Base-by-base conservation (phyloP, 1,140 invertebrate genomes). In the Mesaphorura yosii region DNA sequence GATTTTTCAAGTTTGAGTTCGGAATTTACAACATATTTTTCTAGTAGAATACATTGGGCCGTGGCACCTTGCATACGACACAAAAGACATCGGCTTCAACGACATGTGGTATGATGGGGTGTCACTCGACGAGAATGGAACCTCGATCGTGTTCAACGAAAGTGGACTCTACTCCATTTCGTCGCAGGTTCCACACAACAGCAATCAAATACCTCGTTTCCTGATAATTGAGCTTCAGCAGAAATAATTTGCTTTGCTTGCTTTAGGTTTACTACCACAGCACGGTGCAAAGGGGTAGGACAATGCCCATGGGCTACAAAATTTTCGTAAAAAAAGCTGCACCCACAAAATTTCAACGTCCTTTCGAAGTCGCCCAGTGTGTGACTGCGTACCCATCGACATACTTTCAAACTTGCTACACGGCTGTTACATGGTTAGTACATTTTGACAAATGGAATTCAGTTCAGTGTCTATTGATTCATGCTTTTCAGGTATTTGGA, bases 21-120 rank as follows among this genome's bases (percentile, higher is more conserved):
- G 17, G 25, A 14, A 10, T 53, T 37, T n/a, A n/a, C n/a, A n/a
- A n/a, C 3, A 47, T 47, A 46, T 50, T 45, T 22, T 37, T 27
- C 37, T 54, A 57, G 59, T 58, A 61, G 59, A 61, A 55, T 42
- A 48, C 28, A 61, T 61, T 20, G 59, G 59, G 1, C 59, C 59
- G 2, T 61, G 59, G 59, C 53, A 55, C 34, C 22, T 61, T 2
- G 23, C 27, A 12, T 28, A 55, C 12, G 49, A 48, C 20, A 53
- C 52, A 14, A 26, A 22, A 1, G 40, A 52, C 7, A 40, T 58
- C 12, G 59, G 59, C 14, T 61, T 61, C 41, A 44, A 50, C 39
- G 55, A 55, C 31, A 23, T 53, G 28, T 61, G 59, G 59, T 61
- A 58, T 17, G 2, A 49, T 1, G 40, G 48, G 23, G 22, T 61